Evolutionary conservation across 2,797 vertebrate genomes (phyloP), one percentile per base, ranked within the genome.

Genomic region (Artibeus lituratus): DNA sequence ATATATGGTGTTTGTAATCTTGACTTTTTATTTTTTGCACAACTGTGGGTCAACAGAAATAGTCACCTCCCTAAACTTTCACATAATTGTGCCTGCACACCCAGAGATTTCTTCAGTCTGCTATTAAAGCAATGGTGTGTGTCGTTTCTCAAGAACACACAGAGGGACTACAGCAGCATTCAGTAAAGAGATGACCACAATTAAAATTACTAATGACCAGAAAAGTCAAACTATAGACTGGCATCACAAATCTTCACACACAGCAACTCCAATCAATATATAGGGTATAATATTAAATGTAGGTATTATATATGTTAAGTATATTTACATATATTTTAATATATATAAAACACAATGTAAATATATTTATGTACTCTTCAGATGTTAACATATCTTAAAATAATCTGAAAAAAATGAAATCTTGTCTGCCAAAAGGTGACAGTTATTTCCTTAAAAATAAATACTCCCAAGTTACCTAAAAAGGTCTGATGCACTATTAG

Each of bases 141-240:
- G 22, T 62, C 89, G 21, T 94, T 98, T 97, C 96, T 97, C 65
- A 94, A 94, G 96, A 95, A 91, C 98, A 97, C 51, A 90, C 5
- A 98, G 70, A 97, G 51, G 90, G 47, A 88, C 14, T 85, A 88
- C 53, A 67, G 57, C 81, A 85, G 10, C 18, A 74, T 53, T 90
- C 67, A 35, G 96, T 95, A 97, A 98, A 92, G 15, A 95, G 65
- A 97, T 97, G 98, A 98, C 96, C 98, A 96, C 73, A 97, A 97
- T 82, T 80, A 97, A 86, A 96, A 82, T 73, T 4, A 96, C 91
- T 97, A 98, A 98, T 96, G 96, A 94, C 44, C 97, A 96, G 93
- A 96, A 97, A 44, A 94, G 92, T 21, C 83, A 97, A 98, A 94
- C 62, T 57, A 95, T 35, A 95, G 96, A 96, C 32, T n/a, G 95